Evolutionary conservation across 2,888 invertebrate genomes (phyloP), one percentile per base, ranked within the genome.

Genomic region (Netelia melanura): DNA sequence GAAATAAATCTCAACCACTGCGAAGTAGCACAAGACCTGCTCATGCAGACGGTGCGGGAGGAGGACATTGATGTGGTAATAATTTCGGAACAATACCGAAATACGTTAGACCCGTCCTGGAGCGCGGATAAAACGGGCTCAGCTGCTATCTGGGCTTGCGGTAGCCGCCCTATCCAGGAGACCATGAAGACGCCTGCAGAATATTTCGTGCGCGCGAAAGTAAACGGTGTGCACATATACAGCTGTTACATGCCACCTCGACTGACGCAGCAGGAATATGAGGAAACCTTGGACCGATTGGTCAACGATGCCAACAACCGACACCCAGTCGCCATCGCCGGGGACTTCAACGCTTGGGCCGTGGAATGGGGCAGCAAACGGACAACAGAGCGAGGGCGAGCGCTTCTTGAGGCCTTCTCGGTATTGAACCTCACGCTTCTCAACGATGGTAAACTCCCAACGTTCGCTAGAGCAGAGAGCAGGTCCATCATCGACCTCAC

Each of bases 1-100:
- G 86, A 83, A 65, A 65, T 84, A 44, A 84, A 87, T 77, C 82
- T 86, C 48, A 86, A 87, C 58, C 89, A 88, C 70, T 86, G 86
- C 54, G 84, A 79, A 67, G 86, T 78, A 9, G 87, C 89, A 9
- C 88, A 87, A 56, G 86, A 84, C 67, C 72, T 86, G 52, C 78
- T 83, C 14, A 64, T 61, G 79, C 88, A 88, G 72, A 81, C 84
- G 30, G 30, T 84, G 21, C 71, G 76, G 0, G 86, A 87, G 38
- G 23, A 52, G n/a, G 30, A 83, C 6, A 72, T 86, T 6, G 84
- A 85, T 43, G 77, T 87, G 1, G 88, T 74, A 0, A 44, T 89
- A 9, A 76, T 88, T n/a, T 67, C 83, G 11, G 88, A 88, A 56
- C 87, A 86, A 75, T 86, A 89, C 54, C 65, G 68, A 65, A 62